A percentile compares a stretch with the other conserved stretches of the same genome.
Evolutionary conservation across 2,797 vertebrate genomes (phyloP).

Genomic region (Danionella dracula): DNA sequence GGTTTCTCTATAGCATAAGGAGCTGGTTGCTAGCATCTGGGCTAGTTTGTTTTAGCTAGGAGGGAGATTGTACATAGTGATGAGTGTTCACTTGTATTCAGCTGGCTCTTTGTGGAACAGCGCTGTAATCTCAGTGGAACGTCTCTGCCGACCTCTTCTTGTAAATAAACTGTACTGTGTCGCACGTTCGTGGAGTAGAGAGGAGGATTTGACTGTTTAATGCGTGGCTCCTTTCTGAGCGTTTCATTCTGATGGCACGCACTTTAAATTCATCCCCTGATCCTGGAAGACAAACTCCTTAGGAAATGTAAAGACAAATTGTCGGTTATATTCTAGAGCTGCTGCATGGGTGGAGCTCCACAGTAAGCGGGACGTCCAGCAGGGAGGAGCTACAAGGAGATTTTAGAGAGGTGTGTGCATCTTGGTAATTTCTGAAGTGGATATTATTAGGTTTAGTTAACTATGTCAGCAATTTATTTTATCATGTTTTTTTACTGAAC

Average conservation of each 20-base stretch:
- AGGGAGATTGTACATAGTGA: slow-evolving; percentile 66
- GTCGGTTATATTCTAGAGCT: too few species aligned
- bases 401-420: too few species aligned
- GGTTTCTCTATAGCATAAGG: slow-evolving; percentile 55
- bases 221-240: slow-evolving; percentile 45
- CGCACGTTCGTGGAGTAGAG: slow-evolving; percentile 54
- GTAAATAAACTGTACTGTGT: slow-evolving; percentile 59
- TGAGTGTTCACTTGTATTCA: slow-evolving; percentile 67
- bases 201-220: slow-evolving; percentile 62
- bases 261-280: slow-evolving; percentile 63
- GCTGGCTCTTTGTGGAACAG: slow-evolving; percentile 69
- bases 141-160: slow-evolving; percentile 67
- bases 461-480: too few species aligned
- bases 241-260: slow-evolving; percentile 63
- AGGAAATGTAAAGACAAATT: too few species aligned
- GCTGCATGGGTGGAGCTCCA: too few species aligned
- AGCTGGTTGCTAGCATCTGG: slow-evolving; percentile 6
- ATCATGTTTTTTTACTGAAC: too few species aligned
- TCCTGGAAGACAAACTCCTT: too few species aligned
- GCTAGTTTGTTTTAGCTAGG: not conserved
- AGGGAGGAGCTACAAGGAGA: too few species aligned
- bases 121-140: slow-evolving; percentile 70
- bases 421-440: too few species aligned
- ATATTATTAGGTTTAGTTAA: too few species aligned
- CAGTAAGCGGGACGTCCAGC: too few species aligned